phyloP scores from a whole-genome alignment of 2,113 vertebrate species.

The Datnioides undecimradiatus region DNA sequence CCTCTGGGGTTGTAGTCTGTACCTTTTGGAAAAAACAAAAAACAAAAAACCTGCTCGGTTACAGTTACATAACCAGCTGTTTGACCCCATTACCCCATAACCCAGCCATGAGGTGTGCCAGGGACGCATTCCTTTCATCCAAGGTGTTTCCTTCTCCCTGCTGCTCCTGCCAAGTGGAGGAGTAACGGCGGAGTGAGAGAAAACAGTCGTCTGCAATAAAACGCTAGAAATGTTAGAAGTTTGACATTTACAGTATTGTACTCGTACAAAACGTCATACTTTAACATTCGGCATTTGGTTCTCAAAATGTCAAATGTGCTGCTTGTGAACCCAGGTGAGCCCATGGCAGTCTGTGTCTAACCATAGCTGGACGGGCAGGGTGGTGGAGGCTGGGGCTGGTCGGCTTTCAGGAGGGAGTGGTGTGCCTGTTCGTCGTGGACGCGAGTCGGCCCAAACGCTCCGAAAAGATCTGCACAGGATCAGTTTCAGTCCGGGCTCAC shows the following conservation, averaged over 20 bases:
- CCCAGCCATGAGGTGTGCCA: conserved; percentile 24
- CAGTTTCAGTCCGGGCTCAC: conserved; percentile 19
- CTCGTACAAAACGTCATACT: not conserved
- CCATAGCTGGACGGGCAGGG: not conserved
- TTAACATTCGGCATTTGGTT: conserved; percentile 4
- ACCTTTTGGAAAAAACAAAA: not conserved
- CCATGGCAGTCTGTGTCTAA: conserved; percentile 24
- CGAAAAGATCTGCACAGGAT: conserved; percentile 28
- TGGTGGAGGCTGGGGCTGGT: conserved; percentile 36
- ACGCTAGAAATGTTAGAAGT: not conserved
- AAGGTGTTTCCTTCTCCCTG: conserved; percentile 31
- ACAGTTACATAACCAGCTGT: conserved; percentile 51
- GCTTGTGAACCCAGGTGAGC: conserved; percentile 39
- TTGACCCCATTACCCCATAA: conserved; percentile 45
- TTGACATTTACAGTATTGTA: not conserved
- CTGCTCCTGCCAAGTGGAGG: conserved; percentile 4
- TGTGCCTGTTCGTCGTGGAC: conserved; percentile 26
- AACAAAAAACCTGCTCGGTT: not conserved
- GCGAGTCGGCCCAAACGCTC: not conserved
- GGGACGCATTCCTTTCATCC: conserved; percentile 41
- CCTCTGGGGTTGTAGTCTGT: conserved; percentile 37
- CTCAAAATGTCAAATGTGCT: not conserved
- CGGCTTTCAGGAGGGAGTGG: conserved; percentile 3
- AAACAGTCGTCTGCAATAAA: not conserved
- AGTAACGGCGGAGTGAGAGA: not conserved